Base-by-base conservation (phyloP, 2,888 invertebrate genomes). In the Litoditis marina region DNA sequence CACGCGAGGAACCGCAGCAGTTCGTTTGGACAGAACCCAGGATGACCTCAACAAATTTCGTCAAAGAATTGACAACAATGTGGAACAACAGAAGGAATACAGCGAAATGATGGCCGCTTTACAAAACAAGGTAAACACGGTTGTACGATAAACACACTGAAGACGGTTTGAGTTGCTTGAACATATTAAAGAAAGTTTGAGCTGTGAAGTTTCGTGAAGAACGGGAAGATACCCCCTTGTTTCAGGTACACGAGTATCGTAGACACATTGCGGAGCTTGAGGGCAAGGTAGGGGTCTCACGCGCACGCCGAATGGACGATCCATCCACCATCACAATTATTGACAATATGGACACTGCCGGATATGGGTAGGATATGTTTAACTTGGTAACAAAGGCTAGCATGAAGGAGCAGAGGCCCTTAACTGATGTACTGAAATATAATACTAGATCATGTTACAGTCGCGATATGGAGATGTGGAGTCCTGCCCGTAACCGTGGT, bases 41-140 rank as follows among this genome's bases (percentile, higher is more conserved):
- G 80, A 82, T 44, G 81, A 81, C 56, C 69, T 81, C 59, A 74
- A 76, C 68, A 80, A 78, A 64, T 82, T 79, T 71, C 71, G 69
- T 32, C 74, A 80, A 59, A 67, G 81, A 34, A 81, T 81, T 58
- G 81, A 81, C 68, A 78, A 77, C 65, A 81, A 76, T 60, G 81
- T 79, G 34, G 80, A 79, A 59, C 78, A 81, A 64, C 81, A 81
- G 59, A 63, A 68, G 28, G 81, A 81, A 58, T 82, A 80, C 63
- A 78, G 78, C 19, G 81, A 81, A 53, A 77, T 81, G 73, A 78
- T 81, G 72, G 67, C 68, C 44, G 72, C 76, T 13, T 76, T 81
- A 55, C 81, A 81, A 61, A 76, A 74, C 57, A 82, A 81, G 73
- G 78, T 78, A 47, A 34, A 16, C 2, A 6, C 11, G 16, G 25